A percentile compares a stretch with the other conserved stretches of the same genome.
These are phyloP conservation scores for Subacronicta megacephala DNA, from an alignment of 2,888 invertebrate species.

Conservation along the genomic window DNA sequence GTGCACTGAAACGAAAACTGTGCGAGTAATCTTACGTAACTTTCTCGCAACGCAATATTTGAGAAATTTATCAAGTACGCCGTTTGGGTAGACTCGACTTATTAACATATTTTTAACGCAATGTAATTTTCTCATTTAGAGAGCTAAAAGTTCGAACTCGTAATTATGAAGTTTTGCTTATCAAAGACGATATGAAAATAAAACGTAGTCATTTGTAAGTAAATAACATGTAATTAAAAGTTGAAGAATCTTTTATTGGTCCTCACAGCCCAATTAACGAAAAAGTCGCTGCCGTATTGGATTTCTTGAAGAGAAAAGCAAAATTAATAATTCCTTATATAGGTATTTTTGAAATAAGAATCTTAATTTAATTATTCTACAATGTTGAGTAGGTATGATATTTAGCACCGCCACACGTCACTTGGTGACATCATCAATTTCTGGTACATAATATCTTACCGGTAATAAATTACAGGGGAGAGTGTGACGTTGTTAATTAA, in stretches of 20 bases:
- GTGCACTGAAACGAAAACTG: slow-evolving; percentile 39
- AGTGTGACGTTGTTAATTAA: slow-evolving; percentile 12
- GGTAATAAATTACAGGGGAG: slow-evolving; percentile 7
- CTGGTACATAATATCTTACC: neutral
- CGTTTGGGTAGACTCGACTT: slow-evolving; percentile 23
- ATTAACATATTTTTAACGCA: slow-evolving; percentile 47
- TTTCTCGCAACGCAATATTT: slow-evolving; percentile 34
- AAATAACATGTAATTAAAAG: slow-evolving; percentile 28
- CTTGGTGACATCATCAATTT: too few species aligned
- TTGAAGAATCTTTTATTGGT: too few species aligned
- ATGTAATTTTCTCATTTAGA: slow-evolving; percentile 27
- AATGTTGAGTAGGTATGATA: too few species aligned
- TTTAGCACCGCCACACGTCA: too few species aligned
- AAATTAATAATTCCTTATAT: too few species aligned
- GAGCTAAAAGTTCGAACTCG: slow-evolving; percentile 31
- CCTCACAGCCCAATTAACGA: too few species aligned
- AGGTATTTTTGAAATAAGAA: too few species aligned
- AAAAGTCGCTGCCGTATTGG: too few species aligned
- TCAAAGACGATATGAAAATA: neutral
- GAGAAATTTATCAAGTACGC: slow-evolving; percentile 32
- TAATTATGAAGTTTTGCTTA: slow-evolving; percentile 40
- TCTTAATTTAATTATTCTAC: too few species aligned
- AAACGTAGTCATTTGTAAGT: slow-evolving; percentile 30
- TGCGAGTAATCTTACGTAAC: slow-evolving; percentile 42
- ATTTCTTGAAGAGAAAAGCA: too few species aligned